phyloP scores from a whole-genome alignment of 2,888 invertebrate genomes.

The Entomobrya proxima region DNA sequence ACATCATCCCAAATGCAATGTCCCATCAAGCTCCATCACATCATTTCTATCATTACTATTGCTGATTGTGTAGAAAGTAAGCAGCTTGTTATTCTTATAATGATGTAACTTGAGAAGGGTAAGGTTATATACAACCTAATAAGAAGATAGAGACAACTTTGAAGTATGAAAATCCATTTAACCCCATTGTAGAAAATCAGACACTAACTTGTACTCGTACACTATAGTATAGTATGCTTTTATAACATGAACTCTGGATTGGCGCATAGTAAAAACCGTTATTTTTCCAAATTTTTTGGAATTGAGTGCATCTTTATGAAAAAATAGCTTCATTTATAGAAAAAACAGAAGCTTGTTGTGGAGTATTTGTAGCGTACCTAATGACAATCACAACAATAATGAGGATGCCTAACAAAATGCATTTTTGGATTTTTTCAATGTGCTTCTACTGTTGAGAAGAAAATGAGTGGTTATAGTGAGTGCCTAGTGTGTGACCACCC shows the following conservation, averaged over 20 bases:
- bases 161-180: slow-evolving; percentile 1
- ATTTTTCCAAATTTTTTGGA: slow-evolving; percentile 27
- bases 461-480: neutral
- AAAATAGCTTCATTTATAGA: neutral
- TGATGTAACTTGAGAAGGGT: slow-evolving; percentile 6
- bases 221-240: too few species aligned
- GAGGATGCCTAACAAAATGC: neutral
- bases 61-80: neutral
- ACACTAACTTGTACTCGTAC: slow-evolving; percentile 1
- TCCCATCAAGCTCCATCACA: too few species aligned
- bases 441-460: neutral
- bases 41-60: too few species aligned
- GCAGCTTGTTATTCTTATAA: neutral
- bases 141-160: slow-evolving; percentile 6
- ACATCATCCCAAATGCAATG: too few species aligned
- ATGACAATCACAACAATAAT: neutral
- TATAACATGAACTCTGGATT: neutral
- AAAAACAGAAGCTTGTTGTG: neutral
- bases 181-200: slow-evolving; percentile 17
- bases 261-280: neutral
- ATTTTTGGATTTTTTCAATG: neutral
- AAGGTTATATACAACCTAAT: neutral
- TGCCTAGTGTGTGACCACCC: slow-evolving; percentile 47
- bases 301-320: neutral
- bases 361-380: neutral